Base-by-base conservation (phyloP, 2,888 invertebrate species). In the Atrina japonica region DNA sequence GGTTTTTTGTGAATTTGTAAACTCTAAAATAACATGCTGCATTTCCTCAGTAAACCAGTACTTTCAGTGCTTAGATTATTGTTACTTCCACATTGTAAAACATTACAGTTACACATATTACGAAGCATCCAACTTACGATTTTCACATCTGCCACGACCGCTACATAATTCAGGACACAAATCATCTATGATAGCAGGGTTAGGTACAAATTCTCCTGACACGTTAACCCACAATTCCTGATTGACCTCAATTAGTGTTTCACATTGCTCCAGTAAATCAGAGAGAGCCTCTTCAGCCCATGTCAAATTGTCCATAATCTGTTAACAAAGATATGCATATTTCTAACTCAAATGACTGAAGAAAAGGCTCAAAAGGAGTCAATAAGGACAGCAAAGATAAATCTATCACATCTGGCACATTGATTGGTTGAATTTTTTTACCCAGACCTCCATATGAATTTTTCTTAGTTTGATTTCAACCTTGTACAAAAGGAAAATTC, bases 121-220 rank as follows among this genome's bases (percentile, higher is more conserved):
- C n/a, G n/a, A n/a, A n/a, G n/a, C n/a, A n/a, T n/a, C n/a, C 14
- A 18, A 58, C 72, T 45, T 64, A 84, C 85, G 81, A 40, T 70
- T 58, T 1, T 30, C 29, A 66, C 85, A 85, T 3, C 21, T 35
- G 7, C 85, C 85, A 50, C 81, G 66, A 6, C 60, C 69, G 70
- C 68, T 82, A 68, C 85, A 85, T 40, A 78, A 75, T 18, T 66
- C 66, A 11, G 75, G 74, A 73, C 85, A 85, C 16, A 79, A 45
- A 16, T 29, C 45, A 35, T 75, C 72, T 14, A 79, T 53, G 16
- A 76, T 58, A 9, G 69, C 60, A 7, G 74, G 65, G n/a, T 76
- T 74, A 14, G 80, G 77, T 49, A 61, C 35, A 1, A 76, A 23
- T 16, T 59, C 68, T 11, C 56, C 71, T 0, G 61, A 71, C 2